Conservation (phyloP, 2,797 vertebrate species). For the Leuciscus waleckii region DNA sequence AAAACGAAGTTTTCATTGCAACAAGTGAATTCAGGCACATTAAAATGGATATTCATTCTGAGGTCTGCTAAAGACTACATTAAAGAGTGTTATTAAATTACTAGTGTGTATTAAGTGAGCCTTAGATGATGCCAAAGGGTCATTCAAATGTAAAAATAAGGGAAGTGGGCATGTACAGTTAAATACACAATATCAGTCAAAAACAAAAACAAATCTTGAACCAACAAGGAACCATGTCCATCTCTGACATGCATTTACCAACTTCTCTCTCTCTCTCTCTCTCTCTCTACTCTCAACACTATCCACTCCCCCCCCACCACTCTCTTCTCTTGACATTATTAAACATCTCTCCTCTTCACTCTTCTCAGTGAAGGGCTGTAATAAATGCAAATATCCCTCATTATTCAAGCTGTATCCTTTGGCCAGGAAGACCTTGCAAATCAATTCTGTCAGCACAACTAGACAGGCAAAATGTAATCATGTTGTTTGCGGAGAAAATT, state of each 20-base stretch:
- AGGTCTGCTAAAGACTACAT: slow-evolving; percentile 9
- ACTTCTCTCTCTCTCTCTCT: background rate
- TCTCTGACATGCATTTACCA: background rate
- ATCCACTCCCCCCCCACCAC: too few relatives aligned
- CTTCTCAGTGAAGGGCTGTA: slow-evolving; percentile 32
- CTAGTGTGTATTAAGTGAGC: background rate
- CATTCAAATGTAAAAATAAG: background rate
- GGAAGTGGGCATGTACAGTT: background rate
- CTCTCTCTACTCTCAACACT: background rate
- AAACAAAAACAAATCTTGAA: slow-evolving; percentile 1
- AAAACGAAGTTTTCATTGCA: background rate
- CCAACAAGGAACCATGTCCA: background rate
- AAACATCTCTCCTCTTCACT: slow-evolving; percentile 16
- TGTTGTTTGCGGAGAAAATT: slow-evolving; percentile 56
- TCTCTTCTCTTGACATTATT: slow-evolving; percentile 25
- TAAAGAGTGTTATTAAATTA: background rate
- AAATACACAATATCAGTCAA: background rate
- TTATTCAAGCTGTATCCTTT: slow-evolving; percentile 43
- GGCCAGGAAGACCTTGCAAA: slow-evolving; percentile 58
- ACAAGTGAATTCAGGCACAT: background rate
- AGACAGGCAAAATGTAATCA: slow-evolving; percentile 59
- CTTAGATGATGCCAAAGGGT: background rate
- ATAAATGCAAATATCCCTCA: slow-evolving; percentile 51
- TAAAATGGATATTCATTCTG: slow-evolving; percentile 10
- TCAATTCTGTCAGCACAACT: slow-evolving; percentile 59